Conservation (phyloP, 1,140 invertebrate species). For the Aleiodes sp. region DNA sequence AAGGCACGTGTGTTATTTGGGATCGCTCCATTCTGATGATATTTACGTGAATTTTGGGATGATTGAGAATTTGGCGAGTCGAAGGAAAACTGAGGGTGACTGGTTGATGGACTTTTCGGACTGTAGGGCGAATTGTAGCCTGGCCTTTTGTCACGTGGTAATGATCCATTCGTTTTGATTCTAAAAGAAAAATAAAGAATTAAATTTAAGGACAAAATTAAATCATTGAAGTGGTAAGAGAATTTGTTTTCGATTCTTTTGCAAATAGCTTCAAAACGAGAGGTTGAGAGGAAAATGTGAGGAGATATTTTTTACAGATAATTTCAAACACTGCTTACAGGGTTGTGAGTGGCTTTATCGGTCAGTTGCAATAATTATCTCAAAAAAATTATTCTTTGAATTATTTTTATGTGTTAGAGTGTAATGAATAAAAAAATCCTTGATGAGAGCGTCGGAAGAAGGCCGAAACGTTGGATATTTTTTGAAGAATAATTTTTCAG, state of each 20-base stretch:
- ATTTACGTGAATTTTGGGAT: slow-evolving; percentile 39
- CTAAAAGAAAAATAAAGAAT: slow-evolving; percentile 67
- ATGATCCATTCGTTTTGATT: slow-evolving; percentile 88
- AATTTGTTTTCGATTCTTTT: too few relatives aligned
- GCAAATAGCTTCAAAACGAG: too few relatives aligned
- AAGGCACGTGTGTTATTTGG: slow-evolving; percentile 29
- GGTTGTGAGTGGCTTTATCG: not conserved
- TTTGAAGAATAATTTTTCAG: too few relatives aligned
- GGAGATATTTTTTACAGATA: too few relatives aligned
- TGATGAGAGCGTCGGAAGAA: too few relatives aligned
- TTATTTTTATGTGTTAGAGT: too few relatives aligned
- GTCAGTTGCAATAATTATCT: too few relatives aligned
- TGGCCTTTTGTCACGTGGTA: slow-evolving; percentile 79
- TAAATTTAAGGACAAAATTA: slow-evolving; percentile 21
- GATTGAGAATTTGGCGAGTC: slow-evolving; percentile 46
- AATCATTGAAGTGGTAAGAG: too few relatives aligned
- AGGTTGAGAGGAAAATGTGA: too few relatives aligned
- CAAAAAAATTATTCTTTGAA: too few relatives aligned
- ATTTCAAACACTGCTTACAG: not conserved
- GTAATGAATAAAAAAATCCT: too few relatives aligned
- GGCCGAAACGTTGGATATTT: too few relatives aligned
- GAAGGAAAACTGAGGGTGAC: slow-evolving; percentile 53
- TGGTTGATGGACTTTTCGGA: slow-evolving; percentile 52
- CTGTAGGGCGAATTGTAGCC: slow-evolving; percentile 64
- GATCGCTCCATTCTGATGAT: slow-evolving; percentile 42